Evolutionary conservation across 2,888 invertebrate genomes (phyloP), one percentile per base, ranked within the genome.

Genomic region (Apodemia hepburni): DNA sequence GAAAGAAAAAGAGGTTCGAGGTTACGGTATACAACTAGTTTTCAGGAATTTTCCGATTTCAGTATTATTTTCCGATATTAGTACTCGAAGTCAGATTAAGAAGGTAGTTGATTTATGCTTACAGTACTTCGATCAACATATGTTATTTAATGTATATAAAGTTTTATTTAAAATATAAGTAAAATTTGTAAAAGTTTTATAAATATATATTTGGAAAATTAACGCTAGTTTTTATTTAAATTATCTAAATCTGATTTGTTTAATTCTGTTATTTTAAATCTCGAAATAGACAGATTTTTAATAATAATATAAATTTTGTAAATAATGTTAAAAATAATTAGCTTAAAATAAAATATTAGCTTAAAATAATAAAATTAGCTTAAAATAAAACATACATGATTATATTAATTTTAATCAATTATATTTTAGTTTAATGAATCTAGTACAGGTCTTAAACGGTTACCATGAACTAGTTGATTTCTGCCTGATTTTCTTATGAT

Each of bases 1-100:
- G 69, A 58, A 7, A 73, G 64, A 57, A 72, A 71, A 18, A 72
- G 47, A 5, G 70, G 33, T 71, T 58, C 22, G 3, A 62, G 29
- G 38, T 62, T 64, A 29, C 65, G 57, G 61, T 71, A 74, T 0
- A 73, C 59, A 2, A 75, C 58, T 0, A 74, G 59, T 69, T 71
- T 72, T 68, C 70, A 71, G 12, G 70, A 66, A 38, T 68, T 65
- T 1, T 72, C 68, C 5, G 68, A 65, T 5, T 66, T 45, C 2
- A 58, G 59, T 0, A 73, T 58, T 18, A 71, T 51, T 6, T 38
- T 49, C 35, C 51, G 35, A 15, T 49, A 22, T 22, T 62, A 15
- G 22, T 45, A 59, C 9, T 65, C 69, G 6, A 74, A 49, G 5
- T 69, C 68, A 0, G 71, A 65, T 27, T 71, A 54, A 0, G 69